These are phyloP conservation scores for Drosophila monieri DNA, from an alignment of 2,888 invertebrate genomes.

Conservation along the genomic window DNA sequence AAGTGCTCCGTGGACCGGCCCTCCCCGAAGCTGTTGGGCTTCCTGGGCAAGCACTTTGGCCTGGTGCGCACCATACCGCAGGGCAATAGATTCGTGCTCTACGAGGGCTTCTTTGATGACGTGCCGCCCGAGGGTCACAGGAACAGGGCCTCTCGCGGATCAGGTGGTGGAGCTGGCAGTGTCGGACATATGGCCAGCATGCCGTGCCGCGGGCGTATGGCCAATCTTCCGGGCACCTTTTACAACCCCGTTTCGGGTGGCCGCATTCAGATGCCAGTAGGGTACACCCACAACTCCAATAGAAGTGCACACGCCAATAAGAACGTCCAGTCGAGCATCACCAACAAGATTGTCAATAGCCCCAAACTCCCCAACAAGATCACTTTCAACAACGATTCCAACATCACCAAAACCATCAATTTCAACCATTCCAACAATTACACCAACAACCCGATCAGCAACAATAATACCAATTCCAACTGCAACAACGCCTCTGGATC, in stretches of 20 bases:
- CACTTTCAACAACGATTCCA: not conserved
- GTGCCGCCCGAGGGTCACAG: not conserved
- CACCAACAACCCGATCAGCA: not conserved
- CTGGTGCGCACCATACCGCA: slow-evolving; percentile 87
- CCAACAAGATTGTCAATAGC: not conserved
- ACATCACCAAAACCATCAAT: not conserved
- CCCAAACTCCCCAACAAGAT: not conserved
- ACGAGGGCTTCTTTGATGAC: slow-evolving; percentile 88
- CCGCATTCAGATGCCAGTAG: not conserved
- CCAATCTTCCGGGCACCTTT: not conserved
- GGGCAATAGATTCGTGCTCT: slow-evolving; percentile 93
- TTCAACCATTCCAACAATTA: not conserved
- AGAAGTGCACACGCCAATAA: not conserved
- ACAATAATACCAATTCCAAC: not conserved
- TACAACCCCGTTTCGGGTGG: not conserved
- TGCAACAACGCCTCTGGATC: not conserved
- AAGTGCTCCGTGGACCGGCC: slow-evolving; percentile 96
- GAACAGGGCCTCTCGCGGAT: not conserved
- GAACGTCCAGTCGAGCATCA: not conserved
- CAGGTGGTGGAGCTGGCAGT: not conserved
- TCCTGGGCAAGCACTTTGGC: slow-evolving; percentile 92
- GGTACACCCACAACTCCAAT: not conserved
- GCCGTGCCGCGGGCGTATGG: not conserved
- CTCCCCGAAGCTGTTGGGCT: slow-evolving; percentile 92
- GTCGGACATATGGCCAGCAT: not conserved